These are phyloP conservation scores for Coelopa pilipes DNA, from an alignment of 2,888 invertebrate genomes.

Conservation along the genomic window DNA sequence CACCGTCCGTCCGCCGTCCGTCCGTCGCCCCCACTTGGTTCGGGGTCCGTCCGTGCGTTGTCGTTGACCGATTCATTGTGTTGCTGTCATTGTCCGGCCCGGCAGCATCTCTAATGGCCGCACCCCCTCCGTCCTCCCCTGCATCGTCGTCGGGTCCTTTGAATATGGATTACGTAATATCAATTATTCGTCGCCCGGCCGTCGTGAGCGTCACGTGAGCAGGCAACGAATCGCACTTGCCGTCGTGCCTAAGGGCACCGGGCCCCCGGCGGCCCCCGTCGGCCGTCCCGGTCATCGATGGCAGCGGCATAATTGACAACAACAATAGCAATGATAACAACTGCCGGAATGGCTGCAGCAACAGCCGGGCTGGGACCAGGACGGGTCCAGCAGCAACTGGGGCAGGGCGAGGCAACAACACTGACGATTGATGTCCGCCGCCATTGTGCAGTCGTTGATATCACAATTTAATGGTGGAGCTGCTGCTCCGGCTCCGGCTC, in stretches of 20 bases:
- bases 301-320: constrained; percentile 24
- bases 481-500: not conserved
- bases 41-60: too few species aligned
- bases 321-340: constrained; percentile 17
- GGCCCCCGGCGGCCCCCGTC: not conserved
- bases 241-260: not conserved
- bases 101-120: constrained; percentile 2
- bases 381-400: too few species aligned
- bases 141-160: not conserved
- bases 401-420: too few species aligned
- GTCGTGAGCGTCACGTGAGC: constrained; percentile 13
- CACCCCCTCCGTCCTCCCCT: not conserved
- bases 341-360: constrained; percentile 10
- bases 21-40: too few species aligned
- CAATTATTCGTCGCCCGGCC: constrained; percentile 12
- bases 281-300: not conserved
- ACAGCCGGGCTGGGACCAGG: not conserved
- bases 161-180: constrained; percentile 28
- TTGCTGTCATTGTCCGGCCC: not conserved
- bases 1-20: too few species aligned
- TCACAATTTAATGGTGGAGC: not conserved
- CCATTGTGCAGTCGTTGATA: constrained; percentile 15
- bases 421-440: constrained; percentile 16
- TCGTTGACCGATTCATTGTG: not conserved
- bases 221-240: constrained; percentile 6